These are phyloP conservation scores for Spheniscus humboldti DNA, from an alignment of 2,797 vertebrate genomes.

Conservation along the genomic window DNA sequence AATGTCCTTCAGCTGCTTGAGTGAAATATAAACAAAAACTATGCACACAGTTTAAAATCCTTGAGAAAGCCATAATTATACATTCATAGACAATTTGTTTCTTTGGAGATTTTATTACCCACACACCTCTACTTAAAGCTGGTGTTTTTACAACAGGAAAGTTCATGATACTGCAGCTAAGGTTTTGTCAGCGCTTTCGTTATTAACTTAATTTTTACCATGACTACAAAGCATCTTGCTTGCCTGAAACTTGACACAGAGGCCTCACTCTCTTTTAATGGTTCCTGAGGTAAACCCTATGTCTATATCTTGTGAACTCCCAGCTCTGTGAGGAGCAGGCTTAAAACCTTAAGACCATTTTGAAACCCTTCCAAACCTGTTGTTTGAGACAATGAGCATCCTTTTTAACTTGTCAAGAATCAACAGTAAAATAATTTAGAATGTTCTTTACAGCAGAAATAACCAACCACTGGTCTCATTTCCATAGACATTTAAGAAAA, in stretches of 20 bases:
- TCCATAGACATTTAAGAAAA: background rate
- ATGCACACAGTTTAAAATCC: conserved; percentile 41
- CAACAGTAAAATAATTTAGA: background rate
- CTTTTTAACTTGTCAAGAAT: background rate
- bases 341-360: background rate
- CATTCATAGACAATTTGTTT: conserved; percentile 52
- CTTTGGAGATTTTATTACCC: conserved; percentile 59
- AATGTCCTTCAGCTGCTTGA: conserved; percentile 40
- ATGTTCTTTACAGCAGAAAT: conserved; percentile 33
- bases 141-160: conserved; percentile 55
- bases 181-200: conserved; percentile 50
- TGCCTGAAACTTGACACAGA: conserved; percentile 21
- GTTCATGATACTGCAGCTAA: conserved; percentile 22
- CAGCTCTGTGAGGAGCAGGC: background rate
- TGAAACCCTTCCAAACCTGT: background rate
- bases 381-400: background rate
- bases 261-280: background rate
- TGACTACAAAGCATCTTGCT: background rate
- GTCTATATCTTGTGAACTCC: background rate
- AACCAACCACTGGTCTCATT: conserved; percentile 24
- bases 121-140: conserved; percentile 34
- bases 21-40: conserved; percentile 61
- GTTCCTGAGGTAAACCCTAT: background rate
- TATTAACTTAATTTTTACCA: conserved; percentile 45
- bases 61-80: conserved; percentile 62